Base-by-base conservation (phyloP, 2,113 vertebrate species). In the Coturnix japonica region DNA sequence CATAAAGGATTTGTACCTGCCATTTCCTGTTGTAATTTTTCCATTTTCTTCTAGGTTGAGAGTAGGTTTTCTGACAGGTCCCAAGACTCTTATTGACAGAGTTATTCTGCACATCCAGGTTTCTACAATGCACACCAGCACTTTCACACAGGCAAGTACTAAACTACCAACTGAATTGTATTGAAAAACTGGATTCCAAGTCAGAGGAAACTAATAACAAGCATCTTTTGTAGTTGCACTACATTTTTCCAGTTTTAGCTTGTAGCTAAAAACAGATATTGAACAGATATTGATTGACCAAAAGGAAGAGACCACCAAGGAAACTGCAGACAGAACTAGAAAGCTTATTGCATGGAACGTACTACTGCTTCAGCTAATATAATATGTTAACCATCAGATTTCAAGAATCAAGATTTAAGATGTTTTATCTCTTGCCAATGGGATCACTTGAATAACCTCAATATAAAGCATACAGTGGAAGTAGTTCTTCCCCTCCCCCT, bases 21-120 rank as follows among this genome's bases (percentile, higher is more conserved):
- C 39, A 41, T 85, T 89, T 77, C n/a, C 39, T 64, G 3, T 35
- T n/a, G 3, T 94, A 91, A 83, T 37, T n/a, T 60, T 57, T n/a
- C 35, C 51, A 46, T 82, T 91, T 16, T n/a, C 4, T 93, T 85
- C 26, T 70, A 99, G 99, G 33, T 93, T 99, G 92, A 98, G 99
- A 96, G 94, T 99, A 26, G 99, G 99, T 30, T 99, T 99, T 93
- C 87, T 99, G 81, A 99, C 99, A 0, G 99, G 99, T 21, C 99
- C 99, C 13, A 99, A 99, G 93, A 97, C 98, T 5, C 97, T 99
- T 59, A 97, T 99, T 3, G 97, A 99, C 80, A 95, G 98, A 94
- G 95, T 99, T 83, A 93, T 99, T 92, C 97, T 99, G 17, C 99
- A 99, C 96, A 98, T 98, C 63, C 98, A 99, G 93, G 97, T 98